A percentile compares a stretch with the other conserved stretches of the same genome.
Conservation (phyloP, 2,888 invertebrate genomes). For the Timandra comae region DNA sequence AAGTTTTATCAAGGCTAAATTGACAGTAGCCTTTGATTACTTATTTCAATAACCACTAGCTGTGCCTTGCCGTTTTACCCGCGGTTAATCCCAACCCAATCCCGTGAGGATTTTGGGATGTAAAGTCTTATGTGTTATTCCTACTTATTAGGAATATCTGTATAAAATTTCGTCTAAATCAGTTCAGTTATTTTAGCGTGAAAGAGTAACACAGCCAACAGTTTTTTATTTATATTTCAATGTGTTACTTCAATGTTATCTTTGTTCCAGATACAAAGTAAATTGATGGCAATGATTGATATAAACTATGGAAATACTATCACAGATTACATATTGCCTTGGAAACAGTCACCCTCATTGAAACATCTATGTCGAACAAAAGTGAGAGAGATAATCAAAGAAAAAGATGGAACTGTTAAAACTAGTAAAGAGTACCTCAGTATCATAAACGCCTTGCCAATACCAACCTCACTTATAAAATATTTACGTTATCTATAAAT, state of each 20-base stretch:
- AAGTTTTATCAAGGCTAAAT: slow-evolving; percentile 20
- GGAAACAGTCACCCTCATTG: slow-evolving; percentile 39
- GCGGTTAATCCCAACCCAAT: no score
- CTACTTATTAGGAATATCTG: no score
- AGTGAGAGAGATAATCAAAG: slow-evolving; percentile 40
- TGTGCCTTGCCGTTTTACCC: no score
- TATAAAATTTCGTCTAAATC: no score
- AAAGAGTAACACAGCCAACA: no score
- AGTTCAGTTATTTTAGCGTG: no score
- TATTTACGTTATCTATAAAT: slow-evolving; percentile 45
- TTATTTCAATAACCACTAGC: no score
- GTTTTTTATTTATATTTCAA: background rate
- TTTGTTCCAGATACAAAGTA: slow-evolving; percentile 45
- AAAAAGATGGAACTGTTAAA: slow-evolving; percentile 24
- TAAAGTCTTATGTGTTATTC: no score
- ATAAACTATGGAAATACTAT: slow-evolving; percentile 17
- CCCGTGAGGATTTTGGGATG: no score
- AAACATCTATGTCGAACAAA: slow-evolving; percentile 51
- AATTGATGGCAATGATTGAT: slow-evolving; percentile 45
- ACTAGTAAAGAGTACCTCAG: slow-evolving; percentile 42
- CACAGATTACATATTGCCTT: slow-evolving; percentile 29
- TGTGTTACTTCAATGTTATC: background rate
- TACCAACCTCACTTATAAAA: slow-evolving; percentile 42
- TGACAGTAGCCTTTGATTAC: no score
- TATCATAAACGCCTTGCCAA: slow-evolving; percentile 34